Evolutionary conservation across 2,113 vertebrate species (phyloP), one percentile per base, ranked within the genome.

Genomic region (Mystacornis crossleyi): DNA sequence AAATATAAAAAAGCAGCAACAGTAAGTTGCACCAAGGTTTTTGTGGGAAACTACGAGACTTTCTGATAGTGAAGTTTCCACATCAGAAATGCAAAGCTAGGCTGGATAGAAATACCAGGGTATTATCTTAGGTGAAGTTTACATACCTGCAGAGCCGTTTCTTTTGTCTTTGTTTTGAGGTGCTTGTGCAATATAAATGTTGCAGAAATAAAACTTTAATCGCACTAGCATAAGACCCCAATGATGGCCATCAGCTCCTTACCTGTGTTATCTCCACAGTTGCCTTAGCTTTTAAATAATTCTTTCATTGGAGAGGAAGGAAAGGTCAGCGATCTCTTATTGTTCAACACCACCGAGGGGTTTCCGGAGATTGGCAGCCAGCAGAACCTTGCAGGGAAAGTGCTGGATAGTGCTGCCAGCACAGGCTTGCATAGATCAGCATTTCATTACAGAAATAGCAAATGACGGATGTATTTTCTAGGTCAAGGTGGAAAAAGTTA

Each of bases 381-480:
- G 89, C 84, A 91, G 92, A 86, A 86, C 6, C 53, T 89, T 87
- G 90, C 70, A 43, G 82, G 77, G 64, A 34, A 79, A 62, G 33
- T 50, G 34, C 61, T 90, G 48, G 60, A 36, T 17, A 38, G 54
- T 86, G 64, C 55, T 82, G 86, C 64, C 94, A 90, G 86, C 16
- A 45, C 75, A 72, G 84, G 24, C 95, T 85, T 94, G 90, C 93
- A 84, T 79, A 90, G 92, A 94, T 96, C 93, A 97, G 95, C 96
- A 94, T 96, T 97, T 95, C 77, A 89, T 95, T 94, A 90, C 75
- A 48, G 87, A 93, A 95, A 95, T 90, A 96, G 92, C 89, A 92
- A 81, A 93, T 61, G 78, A 70, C 73, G 89, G 48, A 82, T 72
- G 29, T 34, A 40, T 79, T 95, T 97, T 96, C 87, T 85, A 93